phyloP scores from a whole-genome alignment of 2,113 vertebrate species.

The Rhinolophus ferrumequinum region DNA sequence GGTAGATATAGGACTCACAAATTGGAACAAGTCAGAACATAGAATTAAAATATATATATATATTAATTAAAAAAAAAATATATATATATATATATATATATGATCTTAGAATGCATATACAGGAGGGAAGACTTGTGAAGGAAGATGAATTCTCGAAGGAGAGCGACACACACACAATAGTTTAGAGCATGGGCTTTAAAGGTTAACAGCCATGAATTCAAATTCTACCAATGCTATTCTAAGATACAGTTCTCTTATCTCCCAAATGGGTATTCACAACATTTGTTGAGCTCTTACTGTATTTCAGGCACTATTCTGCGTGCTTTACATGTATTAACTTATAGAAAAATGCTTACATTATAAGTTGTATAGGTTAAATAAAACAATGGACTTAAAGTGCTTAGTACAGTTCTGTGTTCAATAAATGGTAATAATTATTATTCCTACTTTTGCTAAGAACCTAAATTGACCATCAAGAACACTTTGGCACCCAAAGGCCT shows the following conservation, averaged over 20 bases:
- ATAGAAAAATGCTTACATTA: neutral
- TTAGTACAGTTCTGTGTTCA: constrained; percentile 15
- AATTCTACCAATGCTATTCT: neutral
- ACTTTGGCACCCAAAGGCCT: neutral
- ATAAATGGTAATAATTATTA: constrained; percentile 31
- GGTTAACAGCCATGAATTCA: constrained; percentile 31
- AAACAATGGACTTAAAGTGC: neutral
- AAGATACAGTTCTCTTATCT: neutral
- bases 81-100: neutral
- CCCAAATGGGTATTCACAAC: constrained; percentile 17
- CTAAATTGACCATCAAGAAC: constrained; percentile 18
- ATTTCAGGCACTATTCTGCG: constrained; percentile 9
- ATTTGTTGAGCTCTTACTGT: constrained; percentile 38
- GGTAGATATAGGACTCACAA: constrained; percentile 1
- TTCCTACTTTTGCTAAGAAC: constrained; percentile 33
- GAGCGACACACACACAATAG: neutral
- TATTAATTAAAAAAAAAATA: no score
- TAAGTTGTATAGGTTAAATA: neutral
- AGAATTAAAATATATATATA: neutral
- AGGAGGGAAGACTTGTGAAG: constrained; percentile 15
- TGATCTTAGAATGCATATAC: neutral
- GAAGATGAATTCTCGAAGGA: constrained; percentile 23
- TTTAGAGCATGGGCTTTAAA: neutral
- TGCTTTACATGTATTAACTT: neutral
- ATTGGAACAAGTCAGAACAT: constrained; percentile 25